Evolutionary conservation across 1,140 invertebrate species (phyloP), one percentile per base, ranked within the genome.

Genomic region (Diorhabda elongata): DNA sequence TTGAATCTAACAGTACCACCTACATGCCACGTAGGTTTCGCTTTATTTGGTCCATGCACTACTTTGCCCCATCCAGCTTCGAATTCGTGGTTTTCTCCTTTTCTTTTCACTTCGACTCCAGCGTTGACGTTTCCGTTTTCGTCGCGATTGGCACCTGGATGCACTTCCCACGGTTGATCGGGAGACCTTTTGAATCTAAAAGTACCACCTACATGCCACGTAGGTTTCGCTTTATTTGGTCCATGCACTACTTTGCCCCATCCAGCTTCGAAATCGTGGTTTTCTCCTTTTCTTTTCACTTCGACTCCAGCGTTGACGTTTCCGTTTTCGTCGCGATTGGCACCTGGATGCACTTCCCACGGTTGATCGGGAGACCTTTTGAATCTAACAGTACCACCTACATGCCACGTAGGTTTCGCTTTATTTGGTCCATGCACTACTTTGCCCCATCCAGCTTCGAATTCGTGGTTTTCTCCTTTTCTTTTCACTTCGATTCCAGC

Each of bases 231-330:
- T 64, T 3, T 64, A 64, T 45, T 44, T 8, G 62, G 62, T 8
- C 73, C 73, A 42, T 64, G 43, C 7, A 74, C 45, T 5, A 60
- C 64, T 44, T 74, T 70, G 9, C 69, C 66, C 64, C 66, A 74
- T 42, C 69, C 69, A 11, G 71, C 73, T 5, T 73, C 60, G 26
- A 74, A 52, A 58, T 74, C 73, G 44, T 74, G 71, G 44, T 74
- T 68, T 4, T 66, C 9, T 65, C 73, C 73, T 45, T 72, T 66
- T 3, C 69, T 72, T 59, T 74, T 44, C 1, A 74, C 58, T 8
- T 61, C 47, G n/a, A 74, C 41, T 2, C 62, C 7, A 0, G 68
- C 65, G 7, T 44, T 70, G 2, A 69, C 70, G 47, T 74, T 74
- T 1, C 73, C 73, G 7, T 61, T 57, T 44, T 73, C 64, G 43